phyloP scores from a whole-genome alignment of 1,140 invertebrate genomes.

The Ostrea edulis region DNA sequence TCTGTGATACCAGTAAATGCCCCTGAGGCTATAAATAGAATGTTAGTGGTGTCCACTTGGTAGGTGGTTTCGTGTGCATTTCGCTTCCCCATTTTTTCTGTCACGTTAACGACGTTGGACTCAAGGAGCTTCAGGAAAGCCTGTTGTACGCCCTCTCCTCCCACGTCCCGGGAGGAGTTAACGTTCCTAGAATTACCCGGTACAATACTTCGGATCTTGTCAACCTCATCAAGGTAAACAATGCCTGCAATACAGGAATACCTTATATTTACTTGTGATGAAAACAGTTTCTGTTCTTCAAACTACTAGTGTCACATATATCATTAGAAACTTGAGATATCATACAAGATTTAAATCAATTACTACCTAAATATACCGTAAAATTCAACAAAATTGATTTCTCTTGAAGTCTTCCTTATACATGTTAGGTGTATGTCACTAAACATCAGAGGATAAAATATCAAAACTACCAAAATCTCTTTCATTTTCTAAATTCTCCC shows the following conservation, averaged over 20 bases:
- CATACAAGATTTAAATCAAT: too few relatives aligned
- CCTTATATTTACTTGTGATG: too few relatives aligned
- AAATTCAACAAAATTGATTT: too few relatives aligned
- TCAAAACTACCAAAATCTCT: too few relatives aligned
- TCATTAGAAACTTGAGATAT: too few relatives aligned
- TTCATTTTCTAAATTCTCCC: too few relatives aligned
- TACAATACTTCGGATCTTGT: constrained; percentile 94
- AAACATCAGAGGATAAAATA: too few relatives aligned
- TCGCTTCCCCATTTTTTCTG: constrained; percentile 81
- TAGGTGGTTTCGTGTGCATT: constrained; percentile 92
- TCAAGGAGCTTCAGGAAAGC: constrained; percentile 94
- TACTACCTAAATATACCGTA: too few relatives aligned
- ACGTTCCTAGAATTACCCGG: constrained; percentile 88
- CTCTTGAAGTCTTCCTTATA: too few relatives aligned
- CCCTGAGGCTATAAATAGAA: constrained; percentile 99
- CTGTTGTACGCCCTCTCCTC: constrained; percentile 99
- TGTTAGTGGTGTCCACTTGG: constrained; percentile 99
- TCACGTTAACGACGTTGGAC: constrained; percentile 98
- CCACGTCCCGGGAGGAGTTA: constrained; percentile 96
- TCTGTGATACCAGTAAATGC: constrained; percentile 98
- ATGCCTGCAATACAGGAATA: constrained; percentile 85
- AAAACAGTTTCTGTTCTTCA: too few relatives aligned
- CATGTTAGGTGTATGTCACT: too few relatives aligned
- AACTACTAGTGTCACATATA: too few relatives aligned
- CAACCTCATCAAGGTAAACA: constrained; percentile 99